Evolutionary conservation across 2,888 invertebrate genomes (phyloP), one percentile per base, ranked within the genome.

Genomic region (Macropis europaea): DNA sequence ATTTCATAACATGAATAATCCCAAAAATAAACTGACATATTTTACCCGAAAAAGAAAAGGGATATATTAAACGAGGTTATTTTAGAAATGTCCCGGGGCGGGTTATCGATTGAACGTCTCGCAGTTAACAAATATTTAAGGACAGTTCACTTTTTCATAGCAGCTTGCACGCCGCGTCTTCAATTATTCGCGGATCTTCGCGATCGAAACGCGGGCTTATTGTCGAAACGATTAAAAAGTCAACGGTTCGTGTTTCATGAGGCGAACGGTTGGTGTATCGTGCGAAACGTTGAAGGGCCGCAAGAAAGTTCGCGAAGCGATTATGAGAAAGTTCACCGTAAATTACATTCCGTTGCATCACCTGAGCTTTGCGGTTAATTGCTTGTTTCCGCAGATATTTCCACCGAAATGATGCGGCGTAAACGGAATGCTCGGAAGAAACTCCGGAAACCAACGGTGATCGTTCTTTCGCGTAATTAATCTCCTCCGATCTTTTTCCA

Each of bases 391-490:
- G 26, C 40, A 19, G 28, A 42, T 50, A 52, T 60, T 52, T 53
- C 45, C 24, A 15, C n/a, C 3, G 52, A 45, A 30, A 38, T 24
- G 60, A 52, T 57, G 60, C 50, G 43, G 30, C 45, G 15, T 30
- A 45, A 66, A 60, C 42, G 24, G 36, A 32, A 7, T 26, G 26
- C 28, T 15, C 11, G 30, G 15, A 45, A 28, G 43, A 47, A 48
- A 3, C 62, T 50, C 11, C 11, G 3, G 17, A 6, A 45, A 36
- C 22, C 28, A 30, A 6, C 15, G 24, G 7, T 32, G 17, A 36
- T 38, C 60, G 22, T 60, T 34, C 19, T 13, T 30, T 28, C 57
- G 32, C 48, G 47, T 47, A 60, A 66, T 66, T 66, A 60, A 60
- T 66, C 66, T 30, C 5, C 26, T 28, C 3, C n/a, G n/a, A n/a